Percentiles rank a stretch among this genome's conserved stretches.
Conservation (phyloP, 2,888 invertebrate species). For the Hecatera dysodea region DNA sequence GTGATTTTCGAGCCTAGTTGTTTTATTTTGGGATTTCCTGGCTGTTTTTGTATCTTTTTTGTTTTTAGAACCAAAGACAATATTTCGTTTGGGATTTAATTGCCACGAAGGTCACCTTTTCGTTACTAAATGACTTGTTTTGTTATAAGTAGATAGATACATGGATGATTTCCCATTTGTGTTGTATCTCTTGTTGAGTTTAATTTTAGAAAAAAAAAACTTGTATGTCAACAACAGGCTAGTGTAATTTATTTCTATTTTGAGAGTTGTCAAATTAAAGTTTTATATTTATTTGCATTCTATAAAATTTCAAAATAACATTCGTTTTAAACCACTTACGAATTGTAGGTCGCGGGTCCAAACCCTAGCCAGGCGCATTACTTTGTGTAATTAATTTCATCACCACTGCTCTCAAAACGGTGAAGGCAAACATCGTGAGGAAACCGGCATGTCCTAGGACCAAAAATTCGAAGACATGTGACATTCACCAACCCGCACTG, state of each 20-base stretch:
- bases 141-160: background rate
- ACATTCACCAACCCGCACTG: no score
- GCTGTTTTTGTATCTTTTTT: conserved; percentile 4
- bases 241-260: no score
- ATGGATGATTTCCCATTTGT: background rate
- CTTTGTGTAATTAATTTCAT: no score
- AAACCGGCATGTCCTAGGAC: no score
- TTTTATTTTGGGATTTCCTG: conserved; percentile 60
- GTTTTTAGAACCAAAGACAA: background rate
- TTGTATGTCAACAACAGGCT: background rate
- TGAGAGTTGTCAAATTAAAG: background rate
- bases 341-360: no score
- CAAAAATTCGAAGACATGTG: no score
- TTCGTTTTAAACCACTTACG: no score
- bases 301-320: no score
- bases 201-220: background rate
- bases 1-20: conserved; percentile 50
- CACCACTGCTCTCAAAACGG: no score
- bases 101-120: background rate
- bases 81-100: background rate
- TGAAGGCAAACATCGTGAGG: no score
- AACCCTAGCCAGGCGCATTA: no score
- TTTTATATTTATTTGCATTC: background rate
- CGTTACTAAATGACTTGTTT: conserved; percentile 12
- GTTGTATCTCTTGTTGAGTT: background rate